Percentiles rank a stretch among this genome's conserved stretches.
These are phyloP conservation scores for Apolygus lucorum DNA, from an alignment of 1,140 invertebrate species.

Conservation along the genomic window DNA sequence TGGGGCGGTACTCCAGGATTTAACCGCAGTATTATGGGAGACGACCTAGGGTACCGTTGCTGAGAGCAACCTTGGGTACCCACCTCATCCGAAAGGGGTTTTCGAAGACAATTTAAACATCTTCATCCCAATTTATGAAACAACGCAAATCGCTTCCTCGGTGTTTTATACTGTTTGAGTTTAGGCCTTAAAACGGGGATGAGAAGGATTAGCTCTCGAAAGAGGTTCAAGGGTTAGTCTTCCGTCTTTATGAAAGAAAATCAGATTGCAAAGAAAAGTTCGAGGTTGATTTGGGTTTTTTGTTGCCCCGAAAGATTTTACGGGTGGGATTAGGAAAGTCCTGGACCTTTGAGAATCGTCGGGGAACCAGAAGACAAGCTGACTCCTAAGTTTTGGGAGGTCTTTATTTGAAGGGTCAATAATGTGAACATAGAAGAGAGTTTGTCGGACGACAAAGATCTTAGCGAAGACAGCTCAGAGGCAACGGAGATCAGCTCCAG, in stretches of 20 bases:
- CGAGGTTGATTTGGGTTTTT: background rate
- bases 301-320: background rate
- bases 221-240: background rate
- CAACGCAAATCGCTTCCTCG: background rate
- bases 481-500: no score
- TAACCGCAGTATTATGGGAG: constrained; percentile 5
- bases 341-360: no score
- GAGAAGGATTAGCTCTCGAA: background rate
- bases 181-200: background rate
- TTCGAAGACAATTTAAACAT: background rate
- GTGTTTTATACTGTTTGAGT: background rate
- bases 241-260: background rate
- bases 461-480: no score
- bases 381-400: no score
- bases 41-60: background rate
- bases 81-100: no score
- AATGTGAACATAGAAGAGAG: no score
- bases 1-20: background rate
- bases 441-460: no score
- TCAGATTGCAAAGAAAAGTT: background rate
- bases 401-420: no score
- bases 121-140: constrained; percentile 16
- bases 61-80: background rate
- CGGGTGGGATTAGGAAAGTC: background rate
- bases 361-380: no score